A percentile compares a stretch with the other conserved stretches of the same genome.
Conservation (phyloP, 1,140 invertebrate species). For the Chionoecetes opilio region DNA sequence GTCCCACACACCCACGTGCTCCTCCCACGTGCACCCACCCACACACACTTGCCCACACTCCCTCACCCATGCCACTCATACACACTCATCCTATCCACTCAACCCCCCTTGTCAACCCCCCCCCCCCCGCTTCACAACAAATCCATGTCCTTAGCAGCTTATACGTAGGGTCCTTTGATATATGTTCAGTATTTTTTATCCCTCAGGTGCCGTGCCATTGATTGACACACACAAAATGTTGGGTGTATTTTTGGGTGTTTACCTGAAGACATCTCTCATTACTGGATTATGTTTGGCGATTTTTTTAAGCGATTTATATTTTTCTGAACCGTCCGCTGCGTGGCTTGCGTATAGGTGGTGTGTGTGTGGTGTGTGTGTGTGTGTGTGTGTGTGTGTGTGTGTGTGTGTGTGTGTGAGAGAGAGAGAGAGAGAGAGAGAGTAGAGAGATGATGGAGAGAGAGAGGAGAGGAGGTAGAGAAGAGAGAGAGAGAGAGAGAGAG, state of each 20-base stretch:
- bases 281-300: too few relatives aligned
- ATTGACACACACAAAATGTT: too few relatives aligned
- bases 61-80: background rate
- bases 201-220: too few relatives aligned
- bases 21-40: background rate
- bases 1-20: background rate
- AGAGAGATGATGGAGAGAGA: constrained; percentile 52
- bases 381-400: background rate
- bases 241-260: too few relatives aligned
- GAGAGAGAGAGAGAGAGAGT: background rate
- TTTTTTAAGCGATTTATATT: too few relatives aligned
- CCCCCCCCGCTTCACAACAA: background rate
- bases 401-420: too few relatives aligned
- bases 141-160: too few relatives aligned
- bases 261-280: too few relatives aligned
- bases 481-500: constrained; percentile 50
- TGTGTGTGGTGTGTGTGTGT: background rate
- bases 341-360: background rate
- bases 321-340: too few relatives aligned
- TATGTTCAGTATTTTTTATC: too few relatives aligned
- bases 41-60: background rate
- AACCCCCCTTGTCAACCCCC: background rate
- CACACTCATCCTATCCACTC: too few relatives aligned
- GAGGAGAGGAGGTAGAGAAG: background rate
- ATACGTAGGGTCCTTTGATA: too few relatives aligned